Percentiles rank a stretch among this genome's conserved stretches.
phyloP scores from a whole-genome alignment of 1,140 invertebrate genomes.

The Heterodera schachtii region DNA sequence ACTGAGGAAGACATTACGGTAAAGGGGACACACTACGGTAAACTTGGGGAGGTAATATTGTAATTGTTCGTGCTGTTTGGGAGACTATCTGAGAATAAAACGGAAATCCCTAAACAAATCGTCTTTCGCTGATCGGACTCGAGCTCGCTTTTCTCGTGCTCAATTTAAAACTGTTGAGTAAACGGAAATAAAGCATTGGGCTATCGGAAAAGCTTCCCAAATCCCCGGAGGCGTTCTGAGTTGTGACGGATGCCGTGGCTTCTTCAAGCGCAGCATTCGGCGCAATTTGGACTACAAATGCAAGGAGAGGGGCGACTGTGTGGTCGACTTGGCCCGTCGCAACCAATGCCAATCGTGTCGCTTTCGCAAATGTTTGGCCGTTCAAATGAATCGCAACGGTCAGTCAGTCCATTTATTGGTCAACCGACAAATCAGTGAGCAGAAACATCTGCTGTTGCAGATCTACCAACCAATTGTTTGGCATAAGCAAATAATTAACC shows the following conservation, averaged over 20 bases:
- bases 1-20: no score
- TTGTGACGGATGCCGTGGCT: constrained; percentile 58
- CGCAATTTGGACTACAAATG: constrained; percentile 71
- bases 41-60: no score
- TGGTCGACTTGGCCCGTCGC: constrained; percentile 85
- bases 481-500: no score
- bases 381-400: constrained; percentile 95
- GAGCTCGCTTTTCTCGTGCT: no score
- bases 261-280: constrained; percentile 55
- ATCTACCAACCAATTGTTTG: no score
- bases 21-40: no score
- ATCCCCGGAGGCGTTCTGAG: constrained; percentile 50
- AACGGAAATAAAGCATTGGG: no score
- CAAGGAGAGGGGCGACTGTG: constrained; percentile 83
- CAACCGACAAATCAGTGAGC: no score
- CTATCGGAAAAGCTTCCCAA: neutral
- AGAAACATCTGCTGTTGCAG: no score
- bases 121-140: no score
- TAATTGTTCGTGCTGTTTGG: no score
- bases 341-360: constrained; percentile 94
- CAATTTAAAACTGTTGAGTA: no score
- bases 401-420: constrained; percentile 45
- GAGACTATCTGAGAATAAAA: neutral
- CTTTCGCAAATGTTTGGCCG: constrained; percentile 85
- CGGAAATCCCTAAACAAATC: neutral